Evolutionary conservation across 2,888 invertebrate species (phyloP).

Genomic region (Coenonympha glycerion): DNA sequence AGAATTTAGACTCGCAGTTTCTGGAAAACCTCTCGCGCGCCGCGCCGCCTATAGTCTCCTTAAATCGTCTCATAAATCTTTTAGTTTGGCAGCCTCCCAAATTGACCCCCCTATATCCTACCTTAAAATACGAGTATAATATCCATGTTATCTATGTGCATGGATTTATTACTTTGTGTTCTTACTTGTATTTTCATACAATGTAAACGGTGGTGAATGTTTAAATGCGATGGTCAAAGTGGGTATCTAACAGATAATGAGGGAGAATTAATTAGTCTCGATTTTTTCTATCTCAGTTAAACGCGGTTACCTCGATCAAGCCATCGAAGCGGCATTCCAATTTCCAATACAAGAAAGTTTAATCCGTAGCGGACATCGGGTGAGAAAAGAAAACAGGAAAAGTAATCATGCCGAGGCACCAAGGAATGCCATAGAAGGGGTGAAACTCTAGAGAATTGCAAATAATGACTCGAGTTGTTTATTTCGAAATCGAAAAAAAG

Average conservation of each 20-base stretch:
- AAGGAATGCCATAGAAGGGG: slow-evolving; percentile 21
- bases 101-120: slow-evolving; percentile 14
- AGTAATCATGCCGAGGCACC: slow-evolving; percentile 22
- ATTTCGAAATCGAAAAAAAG: background rate
- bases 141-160: background rate
- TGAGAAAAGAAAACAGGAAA: slow-evolving; percentile 31
- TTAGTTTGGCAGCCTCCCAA: slow-evolving; percentile 22
- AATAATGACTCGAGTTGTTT: background rate
- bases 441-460: slow-evolving; percentile 13
- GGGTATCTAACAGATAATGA: background rate
- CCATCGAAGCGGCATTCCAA: slow-evolving; percentile 26
- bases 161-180: background rate
- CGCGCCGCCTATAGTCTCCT: slow-evolving; percentile 9
- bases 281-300: slow-evolving; percentile 21
- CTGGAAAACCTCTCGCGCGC: too few species aligned
- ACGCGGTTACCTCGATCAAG: slow-evolving; percentile 24
- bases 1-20: background rate
- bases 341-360: slow-evolving; percentile 28
- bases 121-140: slow-evolving; percentile 5
- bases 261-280: slow-evolving; percentile 16
- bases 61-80: slow-evolving; percentile 20
- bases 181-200: too few species aligned
- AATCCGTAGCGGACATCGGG: slow-evolving; percentile 22
- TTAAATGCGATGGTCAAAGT: background rate
- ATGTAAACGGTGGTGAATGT: background rate